Evolutionary conservation across 23 tunicate species (phyloP), one percentile per base, ranked within the genome.

Genomic region (Aplidium turbinatum): DNA sequence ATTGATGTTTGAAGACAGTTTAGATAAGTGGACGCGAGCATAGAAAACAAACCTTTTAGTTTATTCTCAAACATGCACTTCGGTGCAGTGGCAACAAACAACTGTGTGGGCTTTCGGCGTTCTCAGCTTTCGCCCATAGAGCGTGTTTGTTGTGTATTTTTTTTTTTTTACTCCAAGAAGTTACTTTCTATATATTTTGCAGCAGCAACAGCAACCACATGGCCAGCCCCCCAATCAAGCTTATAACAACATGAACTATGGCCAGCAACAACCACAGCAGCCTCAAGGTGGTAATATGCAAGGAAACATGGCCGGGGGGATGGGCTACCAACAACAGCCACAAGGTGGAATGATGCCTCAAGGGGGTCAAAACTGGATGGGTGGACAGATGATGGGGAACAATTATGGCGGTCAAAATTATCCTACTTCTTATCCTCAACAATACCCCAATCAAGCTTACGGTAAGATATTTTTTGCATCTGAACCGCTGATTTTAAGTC

Each of bases 361-460:
- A 6, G 6, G 20, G 38, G 63, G 33, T 72, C 57, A 62, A 19
- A 55, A 55, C 18, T 76, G 82, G 82, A 76, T 76, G 82, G 82
- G 82, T 38, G 71, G 68, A 39, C 70, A 76, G n/a, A 62, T 73
- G 57, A 45, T 36, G 54, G 83, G 77, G 24, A 57, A 56, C 0
- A 78, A 85, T 62, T 88, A 88, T 76, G 94, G 94, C 25, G 56
- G 70, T 13, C 87, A 81, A 47, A 70, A 58, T 27, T 81, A 50
- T 34, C 87, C 87, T 4, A 81, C 87, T 28, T 58, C 78, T 32
- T 81, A 81, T 33, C 87, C 87, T 30, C 87, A 81, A 35, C 73
- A 61, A 47, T 60, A 72, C 35, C 73, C 64, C 19, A 81, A 72
- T 63, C 87, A 81, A 62, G 57, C 40, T 32, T 81, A 72, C 62